These are phyloP conservation scores for Tachycineta bicolor DNA, from an alignment of 2,113 vertebrate species.

Conservation along the genomic window DNA sequence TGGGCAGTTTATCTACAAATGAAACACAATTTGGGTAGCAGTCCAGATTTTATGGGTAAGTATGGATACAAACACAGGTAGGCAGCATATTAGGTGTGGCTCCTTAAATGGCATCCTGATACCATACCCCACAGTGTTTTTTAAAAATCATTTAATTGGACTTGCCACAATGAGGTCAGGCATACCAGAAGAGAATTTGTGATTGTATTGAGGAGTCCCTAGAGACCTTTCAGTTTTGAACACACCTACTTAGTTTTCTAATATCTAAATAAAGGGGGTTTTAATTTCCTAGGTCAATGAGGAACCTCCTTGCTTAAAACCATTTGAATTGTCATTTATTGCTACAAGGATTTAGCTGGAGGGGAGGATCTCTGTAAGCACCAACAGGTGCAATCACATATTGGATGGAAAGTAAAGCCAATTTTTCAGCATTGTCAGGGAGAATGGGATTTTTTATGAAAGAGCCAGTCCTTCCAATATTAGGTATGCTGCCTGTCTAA, in stretches of 20 bases:
- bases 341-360: not conserved
- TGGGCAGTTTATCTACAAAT: not conserved
- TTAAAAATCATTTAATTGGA: not conserved
- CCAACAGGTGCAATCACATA: constrained; percentile 38
- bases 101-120: not conserved
- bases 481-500: constrained; percentile 69
- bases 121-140: not conserved
- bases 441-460: constrained; percentile 1
- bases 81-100: not conserved
- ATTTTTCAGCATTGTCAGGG: constrained; percentile 40
- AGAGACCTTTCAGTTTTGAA: not conserved
- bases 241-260: not conserved
- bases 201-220: not conserved
- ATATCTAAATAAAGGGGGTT: not conserved
- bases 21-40: not conserved
- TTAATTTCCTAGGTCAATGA: not conserved
- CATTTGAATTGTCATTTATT: constrained; percentile 12
- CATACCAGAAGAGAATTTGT: not conserved
- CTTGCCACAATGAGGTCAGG: not conserved
- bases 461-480: constrained; percentile 26
- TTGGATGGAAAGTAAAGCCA: not conserved
- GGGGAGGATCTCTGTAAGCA: not conserved
- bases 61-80: not conserved
- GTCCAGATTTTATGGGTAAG: not conserved
- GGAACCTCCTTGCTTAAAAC: not conserved